Conservation (phyloP, 2,797 vertebrate species). For the Pangasius krempfi region DNA sequence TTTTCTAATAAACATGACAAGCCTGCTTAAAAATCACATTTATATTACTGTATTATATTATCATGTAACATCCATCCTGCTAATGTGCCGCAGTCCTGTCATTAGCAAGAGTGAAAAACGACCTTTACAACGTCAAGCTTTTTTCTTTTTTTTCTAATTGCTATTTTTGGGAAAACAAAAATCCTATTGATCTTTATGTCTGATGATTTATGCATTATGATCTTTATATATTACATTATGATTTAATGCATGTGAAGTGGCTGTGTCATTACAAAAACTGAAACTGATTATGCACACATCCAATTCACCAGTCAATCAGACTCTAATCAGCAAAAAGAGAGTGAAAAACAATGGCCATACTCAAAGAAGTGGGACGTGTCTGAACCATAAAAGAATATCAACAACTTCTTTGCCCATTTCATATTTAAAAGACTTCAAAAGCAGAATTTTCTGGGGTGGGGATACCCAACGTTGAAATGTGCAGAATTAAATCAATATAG, state of each 20-base stretch:
- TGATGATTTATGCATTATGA: background rate
- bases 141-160: background rate
- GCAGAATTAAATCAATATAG: no score
- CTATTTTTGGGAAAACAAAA: background rate
- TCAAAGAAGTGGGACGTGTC: no score
- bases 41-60: background rate
- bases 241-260: background rate
- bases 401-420: no score
- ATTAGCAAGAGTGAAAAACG: background rate
- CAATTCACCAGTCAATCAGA: no score
- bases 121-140: background rate
- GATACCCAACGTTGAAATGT: no score
- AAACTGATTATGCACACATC: background rate
- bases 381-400: no score
- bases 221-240: background rate
- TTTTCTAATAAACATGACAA: background rate
- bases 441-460: no score
- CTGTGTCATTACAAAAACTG: background rate
- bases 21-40: background rate
- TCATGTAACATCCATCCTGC: background rate
- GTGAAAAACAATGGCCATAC: no score
- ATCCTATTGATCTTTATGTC: no score
- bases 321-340: no score
- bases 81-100: background rate
- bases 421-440: no score